Evolutionary conservation across 2,113 vertebrate species (phyloP).

Genomic region (Solenodon paradoxus): DNA sequence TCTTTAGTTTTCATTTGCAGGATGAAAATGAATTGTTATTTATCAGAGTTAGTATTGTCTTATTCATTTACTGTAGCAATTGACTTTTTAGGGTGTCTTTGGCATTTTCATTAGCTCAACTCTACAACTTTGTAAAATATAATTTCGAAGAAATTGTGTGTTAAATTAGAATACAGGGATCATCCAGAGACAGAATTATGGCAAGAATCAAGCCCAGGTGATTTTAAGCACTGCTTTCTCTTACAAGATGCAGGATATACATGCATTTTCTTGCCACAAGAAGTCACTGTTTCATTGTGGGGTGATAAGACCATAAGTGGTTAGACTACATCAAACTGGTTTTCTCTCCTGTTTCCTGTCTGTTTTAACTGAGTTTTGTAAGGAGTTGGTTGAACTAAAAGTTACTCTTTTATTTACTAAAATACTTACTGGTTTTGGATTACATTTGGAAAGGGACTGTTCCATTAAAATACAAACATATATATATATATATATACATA

Average conservation of each 20-base stretch:
- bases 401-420: neutral
- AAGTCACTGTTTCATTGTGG: conserved; percentile 38
- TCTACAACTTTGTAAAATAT: neutral
- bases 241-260: neutral
- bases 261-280: conserved; percentile 12
- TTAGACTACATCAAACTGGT: neutral
- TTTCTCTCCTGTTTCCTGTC: conserved; percentile 31
- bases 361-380: conserved; percentile 54
- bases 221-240: conserved; percentile 21
- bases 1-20: neutral
- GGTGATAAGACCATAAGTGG: neutral
- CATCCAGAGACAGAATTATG: neutral
- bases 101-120: neutral
- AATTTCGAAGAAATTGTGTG: neutral
- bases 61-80: neutral
- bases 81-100: conserved; percentile 15
- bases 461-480: neutral
- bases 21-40: neutral
- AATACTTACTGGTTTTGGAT: neutral
- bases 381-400: conserved; percentile 29
- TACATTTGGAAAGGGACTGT: neutral
- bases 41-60: neutral
- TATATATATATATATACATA: no score
- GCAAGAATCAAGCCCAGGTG: neutral
- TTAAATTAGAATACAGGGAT: neutral